phyloP scores from a whole-genome alignment of 2,888 invertebrate genomes.

The Lasioglossum villosulum region DNA sequence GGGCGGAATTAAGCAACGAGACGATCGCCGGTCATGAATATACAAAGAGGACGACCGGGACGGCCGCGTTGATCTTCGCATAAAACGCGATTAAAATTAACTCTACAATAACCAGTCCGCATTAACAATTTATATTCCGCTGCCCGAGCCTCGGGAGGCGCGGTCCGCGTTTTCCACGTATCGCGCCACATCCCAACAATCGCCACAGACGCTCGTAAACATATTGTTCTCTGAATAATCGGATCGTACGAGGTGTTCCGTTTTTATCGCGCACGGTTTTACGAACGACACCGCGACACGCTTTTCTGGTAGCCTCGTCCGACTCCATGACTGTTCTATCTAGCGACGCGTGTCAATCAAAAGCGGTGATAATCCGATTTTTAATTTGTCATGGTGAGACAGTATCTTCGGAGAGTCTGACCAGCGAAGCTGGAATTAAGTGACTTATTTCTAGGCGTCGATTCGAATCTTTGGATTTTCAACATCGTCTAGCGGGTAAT shows the following conservation, averaged over 20 bases:
- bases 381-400: not conserved
- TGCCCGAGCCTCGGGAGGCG: not conserved
- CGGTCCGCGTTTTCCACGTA: slow-evolving; percentile 31
- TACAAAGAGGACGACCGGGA: slow-evolving; percentile 53
- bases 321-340: too few relatives aligned
- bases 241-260: not conserved
- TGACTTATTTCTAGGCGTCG: not conserved
- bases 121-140: slow-evolving; percentile 65
- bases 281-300: not conserved
- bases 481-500: not conserved
- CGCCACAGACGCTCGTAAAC: slow-evolving; percentile 25
- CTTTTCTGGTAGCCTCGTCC: too few relatives aligned
- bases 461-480: not conserved
- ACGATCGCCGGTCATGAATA: slow-evolving; percentile 60
- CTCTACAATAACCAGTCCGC: slow-evolving; percentile 60
- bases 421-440: not conserved
- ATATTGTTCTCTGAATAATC: slow-evolving; percentile 42
- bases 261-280: slow-evolving; percentile 16
- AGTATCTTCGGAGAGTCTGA: not conserved
- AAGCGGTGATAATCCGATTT: not conserved
- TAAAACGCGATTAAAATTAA: slow-evolving; percentile 67
- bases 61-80: slow-evolving; percentile 56
- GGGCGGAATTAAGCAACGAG: slow-evolving; percentile 56
- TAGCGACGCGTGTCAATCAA: too few relatives aligned
- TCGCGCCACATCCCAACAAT: not conserved